phyloP scores from a whole-genome alignment of 2,113 vertebrate genomes.

The Eupsittula cactorum region DNA sequence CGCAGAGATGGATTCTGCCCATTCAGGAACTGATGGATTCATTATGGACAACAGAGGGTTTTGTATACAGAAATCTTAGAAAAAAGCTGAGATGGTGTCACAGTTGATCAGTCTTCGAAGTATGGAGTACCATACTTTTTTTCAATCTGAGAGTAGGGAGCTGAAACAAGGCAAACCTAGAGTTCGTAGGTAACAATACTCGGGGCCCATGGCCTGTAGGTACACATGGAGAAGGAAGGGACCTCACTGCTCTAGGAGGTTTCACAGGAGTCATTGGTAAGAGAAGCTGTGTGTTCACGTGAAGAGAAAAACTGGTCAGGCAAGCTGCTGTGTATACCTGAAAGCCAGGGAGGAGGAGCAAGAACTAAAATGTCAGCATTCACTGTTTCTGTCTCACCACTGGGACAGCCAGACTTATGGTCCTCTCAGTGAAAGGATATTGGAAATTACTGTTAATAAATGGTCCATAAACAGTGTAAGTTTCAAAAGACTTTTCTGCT shows the following conservation, averaged over 20 bases:
- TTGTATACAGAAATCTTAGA: neutral
- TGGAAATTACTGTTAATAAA: neutral
- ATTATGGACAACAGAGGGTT: neutral
- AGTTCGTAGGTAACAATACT: neutral
- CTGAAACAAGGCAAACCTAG: neutral
- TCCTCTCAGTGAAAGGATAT: neutral
- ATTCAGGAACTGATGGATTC: neutral
- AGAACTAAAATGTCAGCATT: neutral
- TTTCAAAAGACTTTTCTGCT: neutral
- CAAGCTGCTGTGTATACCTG: neutral
- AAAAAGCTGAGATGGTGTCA: neutral
- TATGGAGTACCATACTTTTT: neutral
- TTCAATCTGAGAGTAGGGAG: neutral
- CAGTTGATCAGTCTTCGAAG: neutral
- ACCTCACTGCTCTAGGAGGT: neutral
- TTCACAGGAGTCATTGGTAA: neutral
- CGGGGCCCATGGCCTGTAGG: rapidly evolving
- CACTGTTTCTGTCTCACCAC: neutral
- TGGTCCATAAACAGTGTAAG: neutral
- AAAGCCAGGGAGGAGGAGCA: neutral
- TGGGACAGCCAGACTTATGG: neutral
- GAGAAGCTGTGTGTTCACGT: neutral
- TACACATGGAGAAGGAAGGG: neutral
- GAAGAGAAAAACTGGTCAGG: neutral
- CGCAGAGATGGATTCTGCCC: neutral